phyloP scores from a whole-genome alignment of 2,797 vertebrate genomes.

The Merluccius polli region DNA sequence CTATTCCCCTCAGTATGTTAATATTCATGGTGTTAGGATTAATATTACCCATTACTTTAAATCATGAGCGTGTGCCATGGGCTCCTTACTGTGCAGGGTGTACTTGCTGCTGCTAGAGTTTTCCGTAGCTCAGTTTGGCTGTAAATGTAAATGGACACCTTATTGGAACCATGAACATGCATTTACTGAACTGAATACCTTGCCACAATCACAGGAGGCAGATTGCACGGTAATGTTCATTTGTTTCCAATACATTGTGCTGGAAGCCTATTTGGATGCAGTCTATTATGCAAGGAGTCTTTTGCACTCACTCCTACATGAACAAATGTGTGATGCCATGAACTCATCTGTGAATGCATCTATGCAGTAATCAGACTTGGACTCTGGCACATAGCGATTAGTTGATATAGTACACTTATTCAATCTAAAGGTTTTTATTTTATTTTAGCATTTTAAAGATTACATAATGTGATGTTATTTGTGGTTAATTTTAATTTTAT shows the following conservation, averaged over 20 bases:
- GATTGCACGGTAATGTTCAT: constrained; percentile 46
- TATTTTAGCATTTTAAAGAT: background rate
- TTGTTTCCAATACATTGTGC: constrained; percentile 39
- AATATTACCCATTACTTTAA: constrained; percentile 63
- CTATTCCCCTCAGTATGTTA: constrained; percentile 64
- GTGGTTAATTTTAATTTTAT: background rate
- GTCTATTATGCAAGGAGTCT: constrained; percentile 32
- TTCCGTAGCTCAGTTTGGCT: constrained; percentile 54
- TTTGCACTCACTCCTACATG: constrained; percentile 22
- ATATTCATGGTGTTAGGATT: constrained; percentile 74
- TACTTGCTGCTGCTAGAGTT: constrained; percentile 55
- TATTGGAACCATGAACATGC: constrained; percentile 54
- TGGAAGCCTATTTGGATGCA: constrained; percentile 36
- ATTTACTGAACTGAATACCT: constrained; percentile 67
- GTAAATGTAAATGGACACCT: constrained; percentile 64
- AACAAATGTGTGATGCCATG: constrained; percentile 24
- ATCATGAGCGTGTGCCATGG: constrained; percentile 52
- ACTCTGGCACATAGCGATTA: background rate
- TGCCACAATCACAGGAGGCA: constrained; percentile 59
- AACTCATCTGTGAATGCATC: constrained; percentile 1
- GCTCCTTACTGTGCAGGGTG: constrained; percentile 47
- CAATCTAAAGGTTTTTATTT: background rate
- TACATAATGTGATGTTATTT: background rate
- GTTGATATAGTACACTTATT: background rate
- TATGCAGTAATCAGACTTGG: background rate